Evolutionary conservation across 1,140 invertebrate genomes (phyloP), one percentile per base, ranked within the genome.

Genomic region (Matsumurasca onukii): DNA sequence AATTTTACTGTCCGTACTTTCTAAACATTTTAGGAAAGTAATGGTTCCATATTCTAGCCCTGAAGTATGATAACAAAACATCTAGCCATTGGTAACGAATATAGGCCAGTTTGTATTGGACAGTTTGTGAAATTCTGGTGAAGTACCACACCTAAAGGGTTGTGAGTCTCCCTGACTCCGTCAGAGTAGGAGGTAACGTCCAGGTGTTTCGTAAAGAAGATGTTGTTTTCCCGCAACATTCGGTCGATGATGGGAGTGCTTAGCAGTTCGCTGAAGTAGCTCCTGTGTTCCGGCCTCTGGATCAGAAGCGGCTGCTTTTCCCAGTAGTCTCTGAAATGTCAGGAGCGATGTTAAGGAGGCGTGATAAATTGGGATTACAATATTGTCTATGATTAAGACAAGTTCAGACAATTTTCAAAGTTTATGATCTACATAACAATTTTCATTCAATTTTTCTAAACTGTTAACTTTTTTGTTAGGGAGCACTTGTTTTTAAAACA

Each of bases 161-260:
- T 97, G 71, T 91, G 88, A 1, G 93, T 97, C 79, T 95, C 86
- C 73, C 94, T 86, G 66, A 85, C 77, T 2, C 88, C 91, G 81
- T 96, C 83, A 31, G 80, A 77, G 78, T 95, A 98, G 3, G 88
- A 89, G 1, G 95, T 97, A 13, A 98, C 84, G 81, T 98, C 96
- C 55, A 98, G 82, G 82, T 98, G 94, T 76, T 91, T 91, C 0
- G 87, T 87, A 79, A 89, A 98, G 71, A 89, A 83, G 51, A 98
- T 80, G 74, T 88, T 81, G 76, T 93, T 85, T 68, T 88, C 81
- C 69, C 90, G 78, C 17, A 98, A 78, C 76, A 97, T 89, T 62
- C 84, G 78, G 79, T 98, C 93, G 24, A 98, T 85, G 72, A 87
- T 81, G 29, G 83, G 76, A 29, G 91, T 91, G 3, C 90, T 90